phyloP scores from a whole-genome alignment of 2,797 vertebrate species.

The Tenualosa thibaudeaui region DNA sequence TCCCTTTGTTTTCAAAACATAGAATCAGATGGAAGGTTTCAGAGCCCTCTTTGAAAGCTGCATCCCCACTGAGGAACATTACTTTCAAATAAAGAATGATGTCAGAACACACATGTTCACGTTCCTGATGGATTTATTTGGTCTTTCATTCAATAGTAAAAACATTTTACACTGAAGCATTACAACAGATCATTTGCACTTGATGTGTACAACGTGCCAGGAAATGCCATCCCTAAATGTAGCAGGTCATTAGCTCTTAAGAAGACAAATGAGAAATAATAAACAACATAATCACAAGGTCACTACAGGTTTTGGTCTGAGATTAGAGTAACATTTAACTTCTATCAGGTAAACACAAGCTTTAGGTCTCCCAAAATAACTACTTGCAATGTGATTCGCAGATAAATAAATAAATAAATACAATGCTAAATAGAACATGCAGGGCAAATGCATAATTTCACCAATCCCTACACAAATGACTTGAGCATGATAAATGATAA shows the following conservation, averaged over 20 bases:
- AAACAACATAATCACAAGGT: background rate
- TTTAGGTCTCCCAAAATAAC: background rate
- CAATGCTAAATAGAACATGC: background rate
- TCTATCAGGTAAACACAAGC: background rate
- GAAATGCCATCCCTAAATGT: background rate
- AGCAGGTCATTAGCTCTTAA: background rate
- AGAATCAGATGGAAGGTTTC: too few relatives aligned
- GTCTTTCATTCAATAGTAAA: constrained; percentile 19
- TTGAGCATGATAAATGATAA: background rate
- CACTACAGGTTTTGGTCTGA: background rate
- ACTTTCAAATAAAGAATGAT: background rate
- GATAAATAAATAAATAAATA: constrained; percentile 20
- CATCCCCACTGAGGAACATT: too few relatives aligned
- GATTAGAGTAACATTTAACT: background rate
- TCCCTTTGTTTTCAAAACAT: too few relatives aligned
- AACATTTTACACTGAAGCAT: constrained; percentile 33
- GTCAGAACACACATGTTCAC: background rate
- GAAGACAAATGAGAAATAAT: background rate
- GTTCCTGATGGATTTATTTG: constrained; percentile 32
- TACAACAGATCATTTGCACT: constrained; percentile 52
- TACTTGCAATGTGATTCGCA: background rate
- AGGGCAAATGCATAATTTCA: background rate
- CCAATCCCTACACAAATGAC: background rate
- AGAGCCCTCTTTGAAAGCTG: too few relatives aligned
- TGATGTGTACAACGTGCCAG: background rate